A percentile compares a stretch with the other conserved stretches of the same genome.
Evolutionary conservation across 2,888 invertebrate genomes (phyloP).

Genomic region (Ametastegia equiseti): DNA sequence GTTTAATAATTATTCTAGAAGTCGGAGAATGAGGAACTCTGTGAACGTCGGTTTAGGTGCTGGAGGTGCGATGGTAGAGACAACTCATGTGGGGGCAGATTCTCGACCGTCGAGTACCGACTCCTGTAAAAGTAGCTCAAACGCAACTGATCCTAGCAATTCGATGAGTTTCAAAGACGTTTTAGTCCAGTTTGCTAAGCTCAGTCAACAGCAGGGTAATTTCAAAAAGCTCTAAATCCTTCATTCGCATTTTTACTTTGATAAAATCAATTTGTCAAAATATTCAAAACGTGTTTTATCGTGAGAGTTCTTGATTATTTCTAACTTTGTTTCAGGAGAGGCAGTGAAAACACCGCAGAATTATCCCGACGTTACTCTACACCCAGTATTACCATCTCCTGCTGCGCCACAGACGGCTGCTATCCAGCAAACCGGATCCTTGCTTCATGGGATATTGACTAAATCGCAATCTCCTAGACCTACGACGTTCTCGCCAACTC

Average conservation of each 20-base stretch:
- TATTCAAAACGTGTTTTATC: not conserved
- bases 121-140: constrained; percentile 77
- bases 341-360: constrained; percentile 80
- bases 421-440: constrained; percentile 80
- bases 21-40: constrained; percentile 73
- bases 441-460: constrained; percentile 87
- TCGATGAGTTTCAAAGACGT: constrained; percentile 85
- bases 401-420: constrained; percentile 67
- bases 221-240: not conserved
- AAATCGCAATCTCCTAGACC: constrained; percentile 79
- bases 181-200: constrained; percentile 85
- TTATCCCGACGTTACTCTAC: constrained; percentile 88
- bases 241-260: not conserved
- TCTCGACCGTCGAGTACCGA: constrained; percentile 78
- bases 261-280: too few species aligned
- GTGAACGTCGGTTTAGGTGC: constrained; percentile 72
- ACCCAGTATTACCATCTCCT: constrained; percentile 81
- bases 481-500: constrained; percentile 87
- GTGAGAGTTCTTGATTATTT: not conserved
- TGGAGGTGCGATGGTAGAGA: constrained; percentile 73
- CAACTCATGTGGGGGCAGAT: constrained; percentile 68
- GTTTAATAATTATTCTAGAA: constrained; percentile 60
- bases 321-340: constrained; percentile 66
- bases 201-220: constrained; percentile 76
- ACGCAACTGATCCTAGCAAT: constrained; percentile 70